phyloP scores from a whole-genome alignment of 2,888 invertebrate genomes.

The Eueremaeus valkanovi region DNA sequence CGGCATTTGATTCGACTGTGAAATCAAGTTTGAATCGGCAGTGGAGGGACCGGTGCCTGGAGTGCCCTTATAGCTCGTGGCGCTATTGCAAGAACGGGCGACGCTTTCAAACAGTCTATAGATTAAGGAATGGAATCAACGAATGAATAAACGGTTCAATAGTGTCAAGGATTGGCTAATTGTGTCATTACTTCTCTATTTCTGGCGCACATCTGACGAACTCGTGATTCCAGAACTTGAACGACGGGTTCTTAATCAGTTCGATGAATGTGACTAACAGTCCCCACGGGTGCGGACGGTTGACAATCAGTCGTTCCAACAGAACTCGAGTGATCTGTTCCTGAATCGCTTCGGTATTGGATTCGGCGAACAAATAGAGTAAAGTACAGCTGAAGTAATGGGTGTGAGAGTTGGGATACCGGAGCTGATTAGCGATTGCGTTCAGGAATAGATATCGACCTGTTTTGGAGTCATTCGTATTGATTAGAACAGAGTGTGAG shows the following conservation, averaged over 20 bases:
- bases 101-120: constrained; percentile 88
- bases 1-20: constrained; percentile 26
- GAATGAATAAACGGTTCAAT: neutral
- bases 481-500: constrained; percentile 22
- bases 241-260: constrained; percentile 94
- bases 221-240: constrained; percentile 98
- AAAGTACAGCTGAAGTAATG: constrained; percentile 99
- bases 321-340: constrained; percentile 96
- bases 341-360: constrained; percentile 94
- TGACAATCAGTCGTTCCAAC: constrained; percentile 92
- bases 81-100: constrained; percentile 65
- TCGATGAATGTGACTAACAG: constrained; percentile 97
- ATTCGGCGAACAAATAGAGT: constrained; percentile 93
- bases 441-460: constrained; percentile 91
- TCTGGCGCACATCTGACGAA: constrained; percentile 99
- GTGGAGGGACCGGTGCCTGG: constrained; percentile 10
- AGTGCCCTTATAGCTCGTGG: constrained; percentile 19
- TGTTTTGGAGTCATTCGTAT: constrained; percentile 46
- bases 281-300: constrained; percentile 99
- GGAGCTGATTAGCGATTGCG: constrained; percentile 95
- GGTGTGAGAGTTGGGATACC: constrained; percentile 99
- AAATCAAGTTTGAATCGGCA: constrained; percentile 2
- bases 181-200: constrained; percentile 77
- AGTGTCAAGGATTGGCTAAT: too few species aligned
- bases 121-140: too few species aligned